Evolutionary conservation across 2,113 vertebrate genomes (phyloP).

Genomic region (Thamnophis sirtalis): DNA sequence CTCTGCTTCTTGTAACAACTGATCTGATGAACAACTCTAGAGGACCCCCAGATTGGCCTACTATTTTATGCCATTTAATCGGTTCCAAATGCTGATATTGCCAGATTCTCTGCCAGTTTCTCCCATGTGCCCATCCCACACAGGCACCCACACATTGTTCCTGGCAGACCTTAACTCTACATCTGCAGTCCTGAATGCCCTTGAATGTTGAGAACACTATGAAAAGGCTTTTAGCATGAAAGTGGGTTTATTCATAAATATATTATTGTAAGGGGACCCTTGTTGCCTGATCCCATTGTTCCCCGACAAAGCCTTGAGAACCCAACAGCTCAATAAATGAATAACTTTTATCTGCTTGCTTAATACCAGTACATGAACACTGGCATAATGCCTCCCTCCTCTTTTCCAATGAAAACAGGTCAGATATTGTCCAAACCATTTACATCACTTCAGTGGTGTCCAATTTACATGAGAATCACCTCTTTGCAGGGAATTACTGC

Average conservation of each 20-base stretch:
- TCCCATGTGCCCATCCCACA: neutral
- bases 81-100: neutral
- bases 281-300: conserved; percentile 6
- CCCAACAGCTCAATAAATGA: conserved; percentile 16
- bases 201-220: conserved; percentile 15
- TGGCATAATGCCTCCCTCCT: conserved; percentile 49
- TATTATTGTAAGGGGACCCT: conserved; percentile 19
- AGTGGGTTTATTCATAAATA: conserved; percentile 25
- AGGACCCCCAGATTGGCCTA: neutral
- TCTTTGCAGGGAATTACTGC: conserved; percentile 70
- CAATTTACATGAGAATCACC: conserved; percentile 73
- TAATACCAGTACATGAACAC: conserved; percentile 31
- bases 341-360: conserved; percentile 21
- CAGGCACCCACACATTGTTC: neutral
- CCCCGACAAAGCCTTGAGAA: conserved; percentile 4
- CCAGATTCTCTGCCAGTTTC: neutral
- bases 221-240: conserved; percentile 2
- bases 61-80: neutral
- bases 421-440: conserved; percentile 62
- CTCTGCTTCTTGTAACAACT: neutral
- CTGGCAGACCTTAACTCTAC: neutral
- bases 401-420: conserved; percentile 61
- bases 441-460: conserved; percentile 60
- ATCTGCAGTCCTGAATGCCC: conserved; percentile 20
- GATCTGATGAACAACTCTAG: neutral